Conservation (phyloP, 1,140 invertebrate species). For the Papilio polyxenes region DNA sequence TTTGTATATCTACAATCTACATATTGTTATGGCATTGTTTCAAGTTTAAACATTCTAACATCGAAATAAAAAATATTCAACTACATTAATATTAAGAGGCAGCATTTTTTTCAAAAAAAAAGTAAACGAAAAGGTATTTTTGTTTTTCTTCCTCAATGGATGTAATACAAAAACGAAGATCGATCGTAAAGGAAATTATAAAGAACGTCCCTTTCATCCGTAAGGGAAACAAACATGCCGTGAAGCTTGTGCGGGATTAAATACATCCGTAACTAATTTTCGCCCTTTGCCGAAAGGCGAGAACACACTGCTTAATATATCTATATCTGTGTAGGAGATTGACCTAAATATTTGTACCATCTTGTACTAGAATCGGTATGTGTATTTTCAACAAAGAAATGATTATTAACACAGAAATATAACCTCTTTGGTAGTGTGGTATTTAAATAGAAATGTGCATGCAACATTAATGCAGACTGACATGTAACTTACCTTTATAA, state of each 20-base stretch:
- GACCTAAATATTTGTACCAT: constrained; percentile 25
- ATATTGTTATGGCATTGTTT: too few species aligned
- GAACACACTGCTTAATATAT: not conserved
- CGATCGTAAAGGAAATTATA: not conserved
- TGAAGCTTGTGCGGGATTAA: constrained; percentile 17
- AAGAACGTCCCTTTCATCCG: not conserved
- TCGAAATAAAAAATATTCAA: too few species aligned
- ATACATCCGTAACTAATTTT: constrained; percentile 30
- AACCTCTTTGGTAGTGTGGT: not conserved
- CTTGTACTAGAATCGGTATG: not conserved
- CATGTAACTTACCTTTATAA: too few species aligned
- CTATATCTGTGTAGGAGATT: not conserved
- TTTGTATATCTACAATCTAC: too few species aligned
- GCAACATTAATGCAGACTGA: too few species aligned
- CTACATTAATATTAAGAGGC: too few species aligned
- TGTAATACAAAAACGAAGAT: not conserved
- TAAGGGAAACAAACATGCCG: constrained; percentile 10
- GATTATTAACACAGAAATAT: not conserved
- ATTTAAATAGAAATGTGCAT: not conserved
- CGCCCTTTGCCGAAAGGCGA: constrained; percentile 23
- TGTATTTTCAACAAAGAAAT: not conserved
- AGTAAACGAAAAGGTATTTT: too few species aligned
- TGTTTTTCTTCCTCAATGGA: not conserved
- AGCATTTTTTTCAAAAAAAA: too few species aligned
- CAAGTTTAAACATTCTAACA: too few species aligned